Conservation (phyloP, 37 sponge, comb jelly and placozoan genomes). For the Chondrosia reniformis region DNA sequence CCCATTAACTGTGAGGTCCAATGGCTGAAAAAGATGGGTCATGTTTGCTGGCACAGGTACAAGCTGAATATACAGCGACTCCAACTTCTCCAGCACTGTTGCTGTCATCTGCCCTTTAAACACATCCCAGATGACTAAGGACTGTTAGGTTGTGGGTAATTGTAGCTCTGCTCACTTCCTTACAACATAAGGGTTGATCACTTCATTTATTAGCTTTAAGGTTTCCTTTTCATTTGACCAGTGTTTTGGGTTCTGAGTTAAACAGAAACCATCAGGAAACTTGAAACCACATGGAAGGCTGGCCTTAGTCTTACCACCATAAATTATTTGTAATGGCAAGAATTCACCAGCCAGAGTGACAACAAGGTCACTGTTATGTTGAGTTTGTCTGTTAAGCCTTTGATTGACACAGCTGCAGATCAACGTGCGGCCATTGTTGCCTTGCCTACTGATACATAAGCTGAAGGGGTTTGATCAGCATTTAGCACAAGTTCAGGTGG, state of each 20-base stretch:
- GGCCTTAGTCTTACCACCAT: constrained; percentile 59
- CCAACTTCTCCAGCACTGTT: constrained; percentile 23
- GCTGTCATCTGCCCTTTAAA: constrained; percentile 56
- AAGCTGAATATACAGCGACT: constrained; percentile 30
- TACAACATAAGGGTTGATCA: constrained; percentile 42
- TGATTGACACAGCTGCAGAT: constrained; percentile 22
- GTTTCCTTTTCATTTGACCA: constrained; percentile 51
- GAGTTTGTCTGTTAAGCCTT: constrained; percentile 40
- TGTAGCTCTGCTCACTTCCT: constrained; percentile 24
- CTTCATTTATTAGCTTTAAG: constrained; percentile 33
- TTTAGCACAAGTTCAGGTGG: constrained; percentile 55
- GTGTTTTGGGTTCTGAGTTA: constrained; percentile 35
- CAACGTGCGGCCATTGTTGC: constrained; percentile 38
- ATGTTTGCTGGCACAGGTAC: constrained; percentile 57
- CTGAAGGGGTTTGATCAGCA: constrained; percentile 51
- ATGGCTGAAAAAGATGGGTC: constrained; percentile 53
- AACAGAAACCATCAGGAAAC: constrained; percentile 35
- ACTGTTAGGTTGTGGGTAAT: constrained; percentile 25
- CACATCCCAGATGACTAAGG: constrained; percentile 44
- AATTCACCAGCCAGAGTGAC: constrained; percentile 30
- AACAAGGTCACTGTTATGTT: constrained; percentile 44
- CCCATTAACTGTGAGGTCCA: constrained; percentile 47
- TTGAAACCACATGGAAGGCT: constrained; percentile 27
- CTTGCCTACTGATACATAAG: constrained; percentile 48
- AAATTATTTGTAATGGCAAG: constrained; percentile 48